phyloP scores from a whole-genome alignment of 92 coral and sea anemone genomes.

The Nematostella vectensis region DNA sequence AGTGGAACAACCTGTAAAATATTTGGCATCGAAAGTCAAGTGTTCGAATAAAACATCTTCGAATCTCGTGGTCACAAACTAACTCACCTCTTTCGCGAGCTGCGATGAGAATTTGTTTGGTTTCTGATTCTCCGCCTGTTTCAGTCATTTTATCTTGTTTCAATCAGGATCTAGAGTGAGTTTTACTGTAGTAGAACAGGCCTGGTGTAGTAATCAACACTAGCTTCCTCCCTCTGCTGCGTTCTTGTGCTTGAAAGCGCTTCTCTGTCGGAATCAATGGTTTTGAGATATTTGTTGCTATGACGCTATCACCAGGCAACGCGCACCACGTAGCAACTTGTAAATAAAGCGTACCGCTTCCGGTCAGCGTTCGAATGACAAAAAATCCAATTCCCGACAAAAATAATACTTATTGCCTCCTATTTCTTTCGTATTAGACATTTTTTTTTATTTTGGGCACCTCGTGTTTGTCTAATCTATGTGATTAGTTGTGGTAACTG shows the following conservation, averaged over 20 bases:
- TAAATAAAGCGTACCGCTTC: constrained; percentile 33
- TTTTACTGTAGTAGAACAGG: not conserved
- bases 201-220: not conserved
- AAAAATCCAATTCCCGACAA: not conserved
- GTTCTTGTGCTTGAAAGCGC: constrained; percentile 6
- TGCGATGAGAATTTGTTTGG: constrained; percentile 55
- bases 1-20: too few species aligned
- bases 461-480: too few species aligned
- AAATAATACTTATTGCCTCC: too few species aligned
- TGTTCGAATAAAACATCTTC: too few species aligned
- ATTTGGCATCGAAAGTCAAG: too few species aligned
- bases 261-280: too few species aligned
- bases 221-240: not conserved
- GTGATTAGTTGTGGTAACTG: too few species aligned
- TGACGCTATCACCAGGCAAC: constrained; percentile 59
- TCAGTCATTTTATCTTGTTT: constrained; percentile 27
- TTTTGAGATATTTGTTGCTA: constrained; percentile 37
- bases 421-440: too few species aligned
- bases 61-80: too few species aligned
- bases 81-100: constrained; percentile 69
- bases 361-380: constrained; percentile 6
- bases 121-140: constrained; percentile 34
- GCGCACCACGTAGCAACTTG: constrained; percentile 34
- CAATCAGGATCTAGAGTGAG: not conserved
- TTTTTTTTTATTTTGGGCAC: too few species aligned